Percentiles rank a stretch among this genome's conserved stretches.
Conservation (phyloP, 2,888 invertebrate species). For the Philereme vetulata region DNA sequence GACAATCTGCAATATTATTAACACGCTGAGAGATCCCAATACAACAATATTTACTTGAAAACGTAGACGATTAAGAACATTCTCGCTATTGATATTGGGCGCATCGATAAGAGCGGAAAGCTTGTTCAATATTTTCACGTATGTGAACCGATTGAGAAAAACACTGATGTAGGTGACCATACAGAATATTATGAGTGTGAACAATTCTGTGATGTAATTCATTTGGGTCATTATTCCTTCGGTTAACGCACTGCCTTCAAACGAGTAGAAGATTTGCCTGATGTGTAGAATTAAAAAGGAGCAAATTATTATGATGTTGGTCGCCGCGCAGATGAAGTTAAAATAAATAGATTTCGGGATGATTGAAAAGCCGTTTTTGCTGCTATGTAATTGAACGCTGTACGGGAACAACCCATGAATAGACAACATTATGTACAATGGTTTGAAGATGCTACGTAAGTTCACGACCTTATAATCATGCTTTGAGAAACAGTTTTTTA, state of each 20-base stretch:
- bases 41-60: constrained; percentile 48
- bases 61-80: constrained; percentile 46
- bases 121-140: constrained; percentile 59
- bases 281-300: constrained; percentile 56
- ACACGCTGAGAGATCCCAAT: constrained; percentile 40
- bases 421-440: constrained; percentile 49
- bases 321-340: constrained; percentile 56
- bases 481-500: constrained; percentile 37
- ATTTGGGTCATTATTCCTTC: constrained; percentile 58
- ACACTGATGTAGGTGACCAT: constrained; percentile 53
- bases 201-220: constrained; percentile 64
- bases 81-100: constrained; percentile 40
- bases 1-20: constrained; percentile 48
- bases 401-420: constrained; percentile 56
- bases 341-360: constrained; percentile 59
- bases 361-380: constrained; percentile 44
- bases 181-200: constrained; percentile 47
- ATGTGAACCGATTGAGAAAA: constrained; percentile 54
- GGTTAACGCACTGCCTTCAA: constrained; percentile 49
- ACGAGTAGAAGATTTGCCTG: constrained; percentile 45
- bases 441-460: constrained; percentile 48
- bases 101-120: constrained; percentile 51
- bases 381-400: constrained; percentile 46
- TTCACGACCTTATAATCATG: constrained; percentile 25
- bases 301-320: constrained; percentile 46